A percentile compares a stretch with the other conserved stretches of the same genome.
phyloP scores from a whole-genome alignment of 92 coral and sea anemone species.

The Palythoa heliodiscus region DNA sequence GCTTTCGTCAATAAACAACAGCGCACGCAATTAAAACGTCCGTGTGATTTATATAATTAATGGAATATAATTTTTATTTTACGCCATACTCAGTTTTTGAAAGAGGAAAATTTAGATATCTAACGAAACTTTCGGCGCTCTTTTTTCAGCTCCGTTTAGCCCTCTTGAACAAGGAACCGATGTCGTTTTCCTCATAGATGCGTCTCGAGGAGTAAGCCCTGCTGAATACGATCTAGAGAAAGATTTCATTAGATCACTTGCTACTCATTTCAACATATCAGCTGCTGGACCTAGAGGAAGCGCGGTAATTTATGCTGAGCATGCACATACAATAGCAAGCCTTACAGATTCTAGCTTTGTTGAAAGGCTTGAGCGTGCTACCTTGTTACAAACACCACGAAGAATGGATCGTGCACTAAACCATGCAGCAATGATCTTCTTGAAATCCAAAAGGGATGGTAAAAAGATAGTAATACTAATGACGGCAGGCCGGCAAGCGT shows the following conservation, averaged over 20 bases:
- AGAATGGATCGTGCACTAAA: constrained; percentile 39
- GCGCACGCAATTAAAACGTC: too few species aligned
- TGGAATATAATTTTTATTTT: too few species aligned
- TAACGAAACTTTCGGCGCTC: neutral
- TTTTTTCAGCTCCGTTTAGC: constrained; percentile 24
- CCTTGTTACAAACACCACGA: constrained; percentile 26
- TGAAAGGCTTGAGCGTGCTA: constrained; percentile 35
- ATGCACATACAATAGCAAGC: constrained; percentile 32
- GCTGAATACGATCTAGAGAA: constrained; percentile 50
- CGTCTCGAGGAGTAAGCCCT: constrained; percentile 51
- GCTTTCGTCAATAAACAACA: too few species aligned
- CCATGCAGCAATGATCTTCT: constrained; percentile 35
- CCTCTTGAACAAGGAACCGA: constrained; percentile 40
- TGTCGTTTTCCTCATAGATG: constrained; percentile 55
- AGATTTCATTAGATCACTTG: constrained; percentile 52
- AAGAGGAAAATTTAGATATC: neutral
- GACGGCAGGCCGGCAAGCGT: constrained; percentile 46
- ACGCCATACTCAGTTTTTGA: too few species aligned
- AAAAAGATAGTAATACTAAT: constrained; percentile 47
- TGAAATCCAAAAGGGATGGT: constrained; percentile 26
- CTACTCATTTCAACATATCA: constrained; percentile 32
- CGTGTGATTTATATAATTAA: too few species aligned
- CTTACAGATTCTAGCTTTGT: constrained; percentile 30
- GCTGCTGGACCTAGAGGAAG: constrained; percentile 32
- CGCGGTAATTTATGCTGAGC: constrained; percentile 31